Evolutionary conservation across 2,113 vertebrate genomes (phyloP), one percentile per base, ranked within the genome.

Genomic region (Gnathonemus echidnorhynchus): DNA sequence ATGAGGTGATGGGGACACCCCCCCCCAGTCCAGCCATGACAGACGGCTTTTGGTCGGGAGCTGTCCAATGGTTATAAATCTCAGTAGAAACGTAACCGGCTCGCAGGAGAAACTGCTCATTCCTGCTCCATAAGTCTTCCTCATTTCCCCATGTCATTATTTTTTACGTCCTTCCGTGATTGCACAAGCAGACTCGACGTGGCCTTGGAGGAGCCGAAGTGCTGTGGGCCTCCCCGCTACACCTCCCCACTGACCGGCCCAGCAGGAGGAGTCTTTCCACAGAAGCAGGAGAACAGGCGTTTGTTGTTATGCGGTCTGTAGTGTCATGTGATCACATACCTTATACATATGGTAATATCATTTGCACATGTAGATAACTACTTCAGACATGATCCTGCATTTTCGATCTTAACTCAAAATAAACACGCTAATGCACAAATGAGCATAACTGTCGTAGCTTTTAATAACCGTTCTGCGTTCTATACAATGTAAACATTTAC

Each of bases 131-230:
- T 95, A 95, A 95, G 92, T 95, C 94, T 94, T 94, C 92, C 91
- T 19, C 90, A 89, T 92, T 93, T 90, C 93, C 90, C 91, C 15
- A 56, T 89, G 92, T 92, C 91, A 92, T 95, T 95, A 95, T 94
- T 93, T 94, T 96, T 95, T 95, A 95, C 93, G 93, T 94, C 93
- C 21, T 19, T 70, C 92, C 42, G 91, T 96, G 94, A 96, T 95
- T 93, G 93, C 92, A 93, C 94, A 93, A 94, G 92, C 95, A 95
- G 95, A 93, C 94, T 90, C 88, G 31, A 92, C 90, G 90, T 92
- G 92, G 91, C 92, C 94, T 94, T 93, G 94, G 93, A 93, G 94
- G 94, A 94, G 94, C 92, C 92, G 93, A 94, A 93, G 92, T 88
- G 90, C 89, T 92, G 91, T 91, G 93, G 93, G 50, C 84, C 84